Evolutionary conservation across 2,113 vertebrate species (phyloP).

Genomic region (Isurus oxyrinchus): DNA sequence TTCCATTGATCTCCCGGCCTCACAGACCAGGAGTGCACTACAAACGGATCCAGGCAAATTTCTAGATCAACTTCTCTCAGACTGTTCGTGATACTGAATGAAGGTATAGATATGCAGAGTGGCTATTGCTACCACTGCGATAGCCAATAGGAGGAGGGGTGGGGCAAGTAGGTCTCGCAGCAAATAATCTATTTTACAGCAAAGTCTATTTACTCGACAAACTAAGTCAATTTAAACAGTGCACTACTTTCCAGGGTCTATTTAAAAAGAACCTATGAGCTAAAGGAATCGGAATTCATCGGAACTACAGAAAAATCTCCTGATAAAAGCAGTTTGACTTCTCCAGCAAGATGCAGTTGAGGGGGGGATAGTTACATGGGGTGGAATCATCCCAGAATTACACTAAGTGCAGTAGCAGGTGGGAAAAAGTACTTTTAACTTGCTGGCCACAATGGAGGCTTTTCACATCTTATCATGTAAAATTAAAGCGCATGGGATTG

Average conservation of each 20-base stretch:
- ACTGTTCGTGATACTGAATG: neutral
- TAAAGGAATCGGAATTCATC: neutral
- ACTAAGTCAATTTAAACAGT: neutral
- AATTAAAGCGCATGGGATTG: too few species aligned
- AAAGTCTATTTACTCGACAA: too few species aligned
- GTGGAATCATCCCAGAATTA: too few species aligned
- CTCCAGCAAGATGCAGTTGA: neutral
- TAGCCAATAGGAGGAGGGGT: neutral
- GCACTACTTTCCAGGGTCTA: neutral
- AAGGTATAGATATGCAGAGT: neutral
- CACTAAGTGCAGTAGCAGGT: too few species aligned
- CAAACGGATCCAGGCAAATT: neutral
- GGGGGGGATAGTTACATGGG: neutral
- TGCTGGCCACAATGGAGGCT: too few species aligned
- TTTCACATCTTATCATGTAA: too few species aligned
- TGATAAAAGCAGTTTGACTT: too few species aligned
- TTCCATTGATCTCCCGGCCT: too few species aligned
- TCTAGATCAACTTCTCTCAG: neutral
- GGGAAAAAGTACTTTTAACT: too few species aligned
- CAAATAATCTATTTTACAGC: too few species aligned
- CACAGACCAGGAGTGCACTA: too few species aligned
- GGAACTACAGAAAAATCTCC: neutral
- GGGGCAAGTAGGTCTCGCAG: neutral
- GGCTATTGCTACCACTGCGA: too few species aligned
- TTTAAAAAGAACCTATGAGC: neutral